Evolutionary conservation across 2,797 vertebrate species (phyloP).

Genomic region (Sebastes diploproa): DNA sequence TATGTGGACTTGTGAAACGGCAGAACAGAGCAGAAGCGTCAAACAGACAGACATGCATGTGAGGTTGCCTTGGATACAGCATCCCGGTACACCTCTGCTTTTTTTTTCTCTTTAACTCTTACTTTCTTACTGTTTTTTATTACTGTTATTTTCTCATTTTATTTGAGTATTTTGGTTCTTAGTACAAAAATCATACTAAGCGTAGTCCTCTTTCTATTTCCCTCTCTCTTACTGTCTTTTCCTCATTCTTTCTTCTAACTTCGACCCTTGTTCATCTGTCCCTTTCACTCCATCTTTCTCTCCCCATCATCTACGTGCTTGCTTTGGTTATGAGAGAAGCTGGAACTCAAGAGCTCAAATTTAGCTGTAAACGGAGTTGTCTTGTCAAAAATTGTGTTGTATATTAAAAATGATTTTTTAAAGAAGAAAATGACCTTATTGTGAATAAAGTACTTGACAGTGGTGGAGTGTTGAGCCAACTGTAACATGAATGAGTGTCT

Average conservation of each 20-base stretch:
- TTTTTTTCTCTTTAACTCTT: slow-evolving; percentile 72
- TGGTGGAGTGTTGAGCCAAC: slow-evolving; percentile 81
- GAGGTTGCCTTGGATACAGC: slow-evolving; percentile 77
- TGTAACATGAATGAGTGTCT: slow-evolving; percentile 71
- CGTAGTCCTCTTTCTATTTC: slow-evolving; percentile 65
- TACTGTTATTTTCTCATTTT: slow-evolving; percentile 81
- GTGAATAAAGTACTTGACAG: slow-evolving; percentile 88
- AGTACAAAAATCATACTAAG: slow-evolving; percentile 81
- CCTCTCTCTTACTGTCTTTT: slow-evolving; percentile 46
- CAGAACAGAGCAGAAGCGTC: slow-evolving; percentile 71
- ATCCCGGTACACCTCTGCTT: slow-evolving; percentile 71
- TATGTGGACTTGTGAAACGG: slow-evolving; percentile 77
- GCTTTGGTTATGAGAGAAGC: slow-evolving; percentile 85
- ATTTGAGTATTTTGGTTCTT: slow-evolving; percentile 81
- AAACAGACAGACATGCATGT: slow-evolving; percentile 80
- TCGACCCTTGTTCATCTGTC: slow-evolving; percentile 59
- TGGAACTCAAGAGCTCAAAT: slow-evolving; percentile 83
- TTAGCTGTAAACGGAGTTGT: slow-evolving; percentile 85
- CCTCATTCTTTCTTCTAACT: slow-evolving; percentile 63
- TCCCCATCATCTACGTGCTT: slow-evolving; percentile 75
- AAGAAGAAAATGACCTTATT: slow-evolving; percentile 84
- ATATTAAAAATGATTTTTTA: slow-evolving; percentile 87
- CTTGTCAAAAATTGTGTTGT: slow-evolving; percentile 88
- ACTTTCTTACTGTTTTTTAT: slow-evolving; percentile 78
- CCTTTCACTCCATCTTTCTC: slow-evolving; percentile 66